phyloP scores from a whole-genome alignment of 2,888 invertebrate genomes.

The Trichacis sp. region DNA sequence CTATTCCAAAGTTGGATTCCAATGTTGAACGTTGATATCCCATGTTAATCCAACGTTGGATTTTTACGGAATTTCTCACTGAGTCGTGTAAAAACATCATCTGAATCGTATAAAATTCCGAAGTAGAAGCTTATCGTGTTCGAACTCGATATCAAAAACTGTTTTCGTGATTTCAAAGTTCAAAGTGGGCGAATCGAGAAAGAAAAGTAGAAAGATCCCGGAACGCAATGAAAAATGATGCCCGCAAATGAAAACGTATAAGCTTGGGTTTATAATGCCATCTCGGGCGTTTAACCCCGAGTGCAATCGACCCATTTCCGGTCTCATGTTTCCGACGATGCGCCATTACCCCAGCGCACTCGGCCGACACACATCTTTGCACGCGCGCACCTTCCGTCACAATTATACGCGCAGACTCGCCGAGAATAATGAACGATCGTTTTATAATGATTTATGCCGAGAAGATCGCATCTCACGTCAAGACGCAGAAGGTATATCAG shows the following conservation, averaged over 20 bases:
- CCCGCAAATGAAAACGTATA: slow-evolving; percentile 38
- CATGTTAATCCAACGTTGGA: too few relatives aligned
- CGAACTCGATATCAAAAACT: too few relatives aligned
- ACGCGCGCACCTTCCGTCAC: slow-evolving; percentile 52
- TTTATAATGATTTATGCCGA: slow-evolving; percentile 60
- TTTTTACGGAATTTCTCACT: too few relatives aligned
- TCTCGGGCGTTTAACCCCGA: slow-evolving; percentile 44
- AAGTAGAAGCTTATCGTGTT: too few relatives aligned
- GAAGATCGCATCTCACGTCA: slow-evolving; percentile 39
- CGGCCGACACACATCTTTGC: slow-evolving; percentile 17
- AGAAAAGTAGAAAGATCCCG: too few relatives aligned
- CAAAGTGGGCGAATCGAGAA: too few relatives aligned
- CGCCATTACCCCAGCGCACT: slow-evolving; percentile 25
- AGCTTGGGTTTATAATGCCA: too few relatives aligned
- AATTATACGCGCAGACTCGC: slow-evolving; percentile 58
- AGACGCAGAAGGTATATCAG: slow-evolving; percentile 27
- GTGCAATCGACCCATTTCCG: slow-evolving; percentile 47
- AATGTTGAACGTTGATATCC: too few relatives aligned
- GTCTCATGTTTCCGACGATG: slow-evolving; percentile 49
- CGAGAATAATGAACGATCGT: slow-evolving; percentile 55
- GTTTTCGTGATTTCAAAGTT: too few relatives aligned
- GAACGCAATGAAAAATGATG: slow-evolving; percentile 31
- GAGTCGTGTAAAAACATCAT: too few relatives aligned
- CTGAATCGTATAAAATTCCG: too few relatives aligned
- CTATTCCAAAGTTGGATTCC: too few relatives aligned